Evolutionary conservation across 2,888 invertebrate genomes (phyloP).

Genomic region (Cylloceria caligata): DNA sequence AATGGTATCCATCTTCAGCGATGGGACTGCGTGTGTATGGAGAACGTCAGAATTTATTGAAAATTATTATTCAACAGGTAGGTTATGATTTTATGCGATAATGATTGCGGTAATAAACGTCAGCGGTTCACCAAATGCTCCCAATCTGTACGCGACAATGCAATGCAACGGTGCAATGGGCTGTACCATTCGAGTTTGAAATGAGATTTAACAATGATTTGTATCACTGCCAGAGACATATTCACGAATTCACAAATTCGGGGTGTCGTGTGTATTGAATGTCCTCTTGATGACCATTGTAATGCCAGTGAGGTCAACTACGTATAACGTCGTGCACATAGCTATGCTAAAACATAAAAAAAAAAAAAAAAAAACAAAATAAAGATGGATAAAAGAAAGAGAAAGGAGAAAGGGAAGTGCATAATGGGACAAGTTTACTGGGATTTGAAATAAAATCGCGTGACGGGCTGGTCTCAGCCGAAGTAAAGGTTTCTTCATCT

Average conservation of each 20-base stretch:
- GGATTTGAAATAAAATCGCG: conserved; percentile 79
- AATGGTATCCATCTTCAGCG: no score
- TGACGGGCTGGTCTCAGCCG: conserved; percentile 82
- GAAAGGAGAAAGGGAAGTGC: conserved; percentile 9
- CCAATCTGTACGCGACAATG: background rate
- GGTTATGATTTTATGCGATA: conserved; percentile 12
- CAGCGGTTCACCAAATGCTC: background rate
- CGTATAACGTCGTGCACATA: no score
- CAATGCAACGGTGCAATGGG: background rate
- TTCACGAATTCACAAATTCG: background rate
- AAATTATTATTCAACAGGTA: conserved; percentile 14
- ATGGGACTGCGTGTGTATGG: background rate
- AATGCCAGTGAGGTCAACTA: background rate
- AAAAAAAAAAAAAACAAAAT: no score
- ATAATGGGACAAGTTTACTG: conserved; percentile 21
- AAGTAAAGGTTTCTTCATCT: conserved; percentile 83
- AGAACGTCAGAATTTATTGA: background rate
- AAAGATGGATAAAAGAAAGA: background rate
- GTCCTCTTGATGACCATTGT: background rate
- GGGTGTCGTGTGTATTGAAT: background rate
- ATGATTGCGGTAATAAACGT: background rate
- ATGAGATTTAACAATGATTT: background rate
- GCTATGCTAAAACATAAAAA: background rate
- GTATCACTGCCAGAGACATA: background rate
- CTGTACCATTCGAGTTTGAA: conserved; percentile 1